A percentile compares a stretch with the other conserved stretches of the same genome.
These are phyloP conservation scores for Tenthredo mesomela DNA, from an alignment of 2,888 invertebrate genomes.

Conservation along the genomic window DNA sequence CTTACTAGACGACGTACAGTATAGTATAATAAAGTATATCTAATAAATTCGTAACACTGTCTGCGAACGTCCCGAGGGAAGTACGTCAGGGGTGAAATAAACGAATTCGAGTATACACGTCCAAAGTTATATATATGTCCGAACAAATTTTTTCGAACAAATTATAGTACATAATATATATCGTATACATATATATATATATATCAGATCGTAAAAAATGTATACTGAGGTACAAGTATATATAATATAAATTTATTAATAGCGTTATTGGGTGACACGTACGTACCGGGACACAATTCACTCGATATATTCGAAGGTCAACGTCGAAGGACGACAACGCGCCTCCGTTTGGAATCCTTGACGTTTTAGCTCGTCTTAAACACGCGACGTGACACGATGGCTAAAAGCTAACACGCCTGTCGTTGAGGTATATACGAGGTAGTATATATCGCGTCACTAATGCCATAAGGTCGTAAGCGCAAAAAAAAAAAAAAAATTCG, in stretches of 20 bases:
- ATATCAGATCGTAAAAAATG: not conserved
- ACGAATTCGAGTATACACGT: not conserved
- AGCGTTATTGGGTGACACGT: slow-evolving; percentile 1
- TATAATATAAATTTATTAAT: no score
- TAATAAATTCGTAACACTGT: not conserved
- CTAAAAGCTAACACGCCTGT: not conserved
- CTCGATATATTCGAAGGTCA: slow-evolving; percentile 27
- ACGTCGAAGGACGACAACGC: slow-evolving; percentile 55
- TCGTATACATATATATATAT: not conserved
- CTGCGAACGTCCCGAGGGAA: not conserved
- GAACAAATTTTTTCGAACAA: not conserved
- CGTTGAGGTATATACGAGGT: no score
- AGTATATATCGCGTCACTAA: no score
- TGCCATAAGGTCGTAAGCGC: no score
- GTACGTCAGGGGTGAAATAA: not conserved
- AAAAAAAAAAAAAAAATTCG: no score
- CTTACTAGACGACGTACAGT: not conserved
- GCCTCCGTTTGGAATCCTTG: slow-evolving; percentile 39
- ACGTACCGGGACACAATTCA: slow-evolving; percentile 52
- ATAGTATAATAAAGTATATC: not conserved
- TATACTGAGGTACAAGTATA: not conserved
- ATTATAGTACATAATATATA: not conserved
- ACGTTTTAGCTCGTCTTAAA: slow-evolving; percentile 21
- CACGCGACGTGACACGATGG: not conserved
- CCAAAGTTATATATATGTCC: not conserved